phyloP scores from a whole-genome alignment of 2,113 vertebrate species.

The Dipodomys ordii region DNA sequence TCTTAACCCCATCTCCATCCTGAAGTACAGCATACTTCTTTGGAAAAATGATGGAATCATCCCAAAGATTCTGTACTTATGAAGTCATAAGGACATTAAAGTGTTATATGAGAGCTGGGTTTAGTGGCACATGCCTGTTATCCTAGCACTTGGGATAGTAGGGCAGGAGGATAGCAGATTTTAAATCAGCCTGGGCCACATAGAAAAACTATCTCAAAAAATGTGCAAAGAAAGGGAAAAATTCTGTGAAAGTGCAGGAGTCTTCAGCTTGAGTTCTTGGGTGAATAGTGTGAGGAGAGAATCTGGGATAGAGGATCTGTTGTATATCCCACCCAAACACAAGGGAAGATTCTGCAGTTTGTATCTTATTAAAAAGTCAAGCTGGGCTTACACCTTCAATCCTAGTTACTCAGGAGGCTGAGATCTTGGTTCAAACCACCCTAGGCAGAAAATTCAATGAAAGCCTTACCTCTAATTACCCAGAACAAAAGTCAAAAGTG shows the following conservation, averaged over 20 bases:
- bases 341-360: constrained; percentile 27
- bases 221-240: background rate
- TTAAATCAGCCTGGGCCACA: too few species aligned
- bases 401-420: too few species aligned
- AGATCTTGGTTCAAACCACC: too few species aligned
- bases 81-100: background rate
- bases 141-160: too few species aligned
- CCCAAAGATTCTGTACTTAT: background rate
- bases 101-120: background rate
- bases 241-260: background rate
- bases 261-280: background rate
- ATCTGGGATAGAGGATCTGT: background rate
- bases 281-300: background rate
- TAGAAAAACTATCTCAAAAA: too few species aligned
- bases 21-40: constrained; percentile 6
- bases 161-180: too few species aligned
- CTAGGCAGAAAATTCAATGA: too few species aligned
- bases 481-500: too few species aligned
- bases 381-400: background rate
- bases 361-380: background rate
- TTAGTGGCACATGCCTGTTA: too few species aligned
- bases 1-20: background rate
- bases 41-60: background rate
- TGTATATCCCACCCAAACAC: background rate
- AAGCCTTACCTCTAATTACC: too few species aligned